Evolutionary conservation across 1,140 invertebrate species (phyloP).

Genomic region (Danaus plexippus): DNA sequence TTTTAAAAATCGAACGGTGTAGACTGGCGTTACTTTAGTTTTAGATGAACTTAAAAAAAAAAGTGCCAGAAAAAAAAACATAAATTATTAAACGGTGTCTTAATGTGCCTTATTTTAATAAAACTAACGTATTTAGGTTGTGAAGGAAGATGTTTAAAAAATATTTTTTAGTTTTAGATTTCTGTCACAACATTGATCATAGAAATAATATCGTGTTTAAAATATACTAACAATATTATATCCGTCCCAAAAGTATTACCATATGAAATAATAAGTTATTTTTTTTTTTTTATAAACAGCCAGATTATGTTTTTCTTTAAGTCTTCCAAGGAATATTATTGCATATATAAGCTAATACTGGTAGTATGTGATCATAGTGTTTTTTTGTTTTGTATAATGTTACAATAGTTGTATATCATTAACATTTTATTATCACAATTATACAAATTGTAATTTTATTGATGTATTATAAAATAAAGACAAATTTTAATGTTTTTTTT

Average conservation of each 20-base stretch:
- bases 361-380: slow-evolving; percentile 21
- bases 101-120: slow-evolving; percentile 5
- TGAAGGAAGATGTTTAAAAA: slow-evolving; percentile 24
- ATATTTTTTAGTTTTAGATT: slow-evolving; percentile 18
- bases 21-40: too few species aligned
- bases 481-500: slow-evolving; percentile 43
- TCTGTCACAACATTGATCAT: slow-evolving; percentile 28
- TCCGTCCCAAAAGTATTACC: slow-evolving; percentile 53
- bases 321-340: slow-evolving; percentile 8
- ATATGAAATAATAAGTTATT: slow-evolving; percentile 13
- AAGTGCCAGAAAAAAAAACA: slow-evolving; percentile 29
- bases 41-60: slow-evolving; percentile 8
- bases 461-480: slow-evolving; percentile 61
- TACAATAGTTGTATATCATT: slow-evolving; percentile 23
- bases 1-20: background rate
- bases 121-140: slow-evolving; percentile 29
- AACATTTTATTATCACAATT: slow-evolving; percentile 49
- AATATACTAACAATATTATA: slow-evolving; percentile 17
- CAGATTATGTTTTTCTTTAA: slow-evolving; percentile 5
- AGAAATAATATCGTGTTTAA: slow-evolving; percentile 9
- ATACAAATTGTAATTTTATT: slow-evolving; percentile 60
- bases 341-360: slow-evolving; percentile 5
- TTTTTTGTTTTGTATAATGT: slow-evolving; percentile 24
- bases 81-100: background rate
- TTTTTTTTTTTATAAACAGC: too few species aligned